A percentile compares a stretch with the other conserved stretches of the same genome.
Conservation (phyloP, 2,888 invertebrate species). For the Tipula confusa region DNA sequence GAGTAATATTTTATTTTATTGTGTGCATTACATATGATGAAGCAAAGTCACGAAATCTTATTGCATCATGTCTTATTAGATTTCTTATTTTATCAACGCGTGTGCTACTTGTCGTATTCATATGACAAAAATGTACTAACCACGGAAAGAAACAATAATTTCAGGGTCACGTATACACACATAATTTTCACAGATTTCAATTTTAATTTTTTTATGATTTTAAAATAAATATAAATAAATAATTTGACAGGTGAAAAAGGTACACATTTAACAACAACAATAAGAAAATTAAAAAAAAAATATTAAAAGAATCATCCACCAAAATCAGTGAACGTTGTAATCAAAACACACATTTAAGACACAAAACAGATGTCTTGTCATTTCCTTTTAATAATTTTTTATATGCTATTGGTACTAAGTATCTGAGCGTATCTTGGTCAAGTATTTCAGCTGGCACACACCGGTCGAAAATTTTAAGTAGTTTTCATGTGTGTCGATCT, state of each 20-base stretch:
- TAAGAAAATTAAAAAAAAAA: neutral
- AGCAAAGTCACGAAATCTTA: too few species aligned
- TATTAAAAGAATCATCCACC: neutral
- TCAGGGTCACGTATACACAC: neutral
- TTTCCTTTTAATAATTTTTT: neutral
- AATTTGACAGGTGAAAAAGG: conserved; percentile 14
- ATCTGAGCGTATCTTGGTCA: neutral
- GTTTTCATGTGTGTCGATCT: neutral
- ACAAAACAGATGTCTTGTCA: conserved; percentile 16
- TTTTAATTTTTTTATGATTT: neutral
- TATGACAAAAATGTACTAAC: neutral
- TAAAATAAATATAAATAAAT: neutral
- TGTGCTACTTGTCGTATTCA: too few species aligned
- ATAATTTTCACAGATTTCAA: conserved; percentile 6
- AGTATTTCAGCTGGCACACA: neutral
- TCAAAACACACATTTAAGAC: neutral
- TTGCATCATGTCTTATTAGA: too few species aligned
- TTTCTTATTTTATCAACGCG: too few species aligned
- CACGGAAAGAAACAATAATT: neutral
- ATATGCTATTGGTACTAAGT: neutral
- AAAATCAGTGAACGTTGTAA: conserved; percentile 5
- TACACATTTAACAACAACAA: neutral
- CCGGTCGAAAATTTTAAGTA: neutral
- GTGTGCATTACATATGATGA: too few species aligned
- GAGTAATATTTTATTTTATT: too few species aligned